Base-by-base conservation (phyloP, 2,113 vertebrate genomes). In the Mus pahari region DNA sequence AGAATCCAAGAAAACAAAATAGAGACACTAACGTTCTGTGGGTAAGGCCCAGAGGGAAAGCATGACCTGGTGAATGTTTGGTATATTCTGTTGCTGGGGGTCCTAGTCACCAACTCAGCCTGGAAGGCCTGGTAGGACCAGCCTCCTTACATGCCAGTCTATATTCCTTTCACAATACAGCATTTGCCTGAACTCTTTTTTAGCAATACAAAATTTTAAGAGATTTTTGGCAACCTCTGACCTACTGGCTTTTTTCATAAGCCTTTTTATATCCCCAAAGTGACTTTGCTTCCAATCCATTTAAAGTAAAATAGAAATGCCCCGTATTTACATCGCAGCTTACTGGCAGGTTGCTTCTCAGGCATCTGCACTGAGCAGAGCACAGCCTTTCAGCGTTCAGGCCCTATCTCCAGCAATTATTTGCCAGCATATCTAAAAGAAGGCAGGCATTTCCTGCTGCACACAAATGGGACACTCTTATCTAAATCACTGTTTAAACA, bases 401-500 rank as follows among this genome's bases (percentile, higher is more conserved):
- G 97, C 84, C 96, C 90, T 98, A 98, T 97, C 97, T 94, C 96
- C 66, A 42, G 48, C 22, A 91, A 97, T 89, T 98, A 98, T 98
- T 98, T 98, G 96, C 97, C 97, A 95, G 96, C 97, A 4, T 98
- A 98, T 98, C 98, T 98, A 97, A 97, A 98, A 98, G 96, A 97
- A 98, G 98, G 92, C 98, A 98, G 98, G 96, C 98, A 98, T 98
- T 98, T 98, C 98, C 98, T 98, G 96, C 96, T 96, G 97, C 98
- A 97, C 98, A 98, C 97, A 98, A 98, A 98, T 97, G 98, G 96
- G 97, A 98, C 96, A 96, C 96, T 96, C 98, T 98, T 98, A 98
- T 98, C 98, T 98, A 98, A 98, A 98, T 98, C 97, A 98, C 97
- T 98, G 98, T 98, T 98, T 98, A 98, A 98, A 98, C 97, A 98